Evolutionary conservation across 2,797 vertebrate genomes (phyloP).

Genomic region (Sparidentex hasta): DNA sequence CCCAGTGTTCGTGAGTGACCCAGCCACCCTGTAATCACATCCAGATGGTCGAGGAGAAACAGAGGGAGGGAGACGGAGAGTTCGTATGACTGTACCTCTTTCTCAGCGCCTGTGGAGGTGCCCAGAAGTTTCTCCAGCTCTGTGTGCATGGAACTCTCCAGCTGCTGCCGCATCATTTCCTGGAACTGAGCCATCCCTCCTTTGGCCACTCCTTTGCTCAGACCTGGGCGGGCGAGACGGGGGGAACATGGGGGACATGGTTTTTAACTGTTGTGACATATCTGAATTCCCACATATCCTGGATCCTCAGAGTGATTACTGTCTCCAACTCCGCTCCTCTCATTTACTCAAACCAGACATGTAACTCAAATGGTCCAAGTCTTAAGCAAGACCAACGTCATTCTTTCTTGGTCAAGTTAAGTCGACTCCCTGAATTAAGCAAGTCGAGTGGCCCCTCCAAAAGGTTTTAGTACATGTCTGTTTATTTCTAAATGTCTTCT

Average conservation of each 20-base stretch:
- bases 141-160: slow-evolving; percentile 94
- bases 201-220: slow-evolving; percentile 88
- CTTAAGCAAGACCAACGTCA: too few species aligned
- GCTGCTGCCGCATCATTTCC: slow-evolving; percentile 96
- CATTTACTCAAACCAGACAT: background rate
- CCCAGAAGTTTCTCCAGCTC: slow-evolving; percentile 94
- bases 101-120: slow-evolving; percentile 86
- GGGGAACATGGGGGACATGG: fast-evolving
- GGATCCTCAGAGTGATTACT: background rate
- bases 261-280: background rate
- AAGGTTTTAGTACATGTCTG: too few species aligned
- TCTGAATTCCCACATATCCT: background rate
- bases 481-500: too few species aligned
- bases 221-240: slow-evolving; percentile 81
- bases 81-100: slow-evolving; percentile 83
- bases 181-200: slow-evolving; percentile 93
- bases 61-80: slow-evolving; percentile 1
- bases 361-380: too few species aligned
- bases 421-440: too few species aligned
- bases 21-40: slow-evolving; percentile 62
- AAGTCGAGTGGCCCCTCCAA: too few species aligned
- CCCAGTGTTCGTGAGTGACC: slow-evolving; percentile 45
- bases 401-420: too few species aligned
- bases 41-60: slow-evolving; percentile 62
- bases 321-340: background rate